Conservation (phyloP, 2,888 invertebrate species). For the Neoitamus cyanurus region DNA sequence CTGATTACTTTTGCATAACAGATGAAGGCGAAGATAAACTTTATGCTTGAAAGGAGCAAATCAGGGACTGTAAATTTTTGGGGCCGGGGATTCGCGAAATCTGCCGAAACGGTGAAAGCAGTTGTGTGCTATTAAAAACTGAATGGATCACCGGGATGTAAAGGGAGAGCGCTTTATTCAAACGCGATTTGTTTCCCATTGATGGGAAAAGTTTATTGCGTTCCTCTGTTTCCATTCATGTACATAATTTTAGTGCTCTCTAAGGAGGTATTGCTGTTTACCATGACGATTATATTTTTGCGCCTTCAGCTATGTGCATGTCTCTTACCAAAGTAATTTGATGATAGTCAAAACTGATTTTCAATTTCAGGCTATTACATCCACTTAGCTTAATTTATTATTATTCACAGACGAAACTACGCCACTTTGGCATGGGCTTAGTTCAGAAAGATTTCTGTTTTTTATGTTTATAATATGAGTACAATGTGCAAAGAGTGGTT, state of each 20-base stretch:
- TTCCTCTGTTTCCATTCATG: not conserved
- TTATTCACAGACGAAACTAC: too few relatives aligned
- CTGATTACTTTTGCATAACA: constrained; percentile 46
- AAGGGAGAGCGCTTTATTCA: constrained; percentile 7
- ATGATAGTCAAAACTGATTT: too few relatives aligned
- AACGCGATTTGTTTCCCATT: constrained; percentile 24
- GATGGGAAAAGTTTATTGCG: constrained; percentile 24
- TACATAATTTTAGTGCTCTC: not conserved
- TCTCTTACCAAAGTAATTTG: too few relatives aligned
- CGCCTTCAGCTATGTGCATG: not conserved
- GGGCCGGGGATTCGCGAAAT: not conserved
- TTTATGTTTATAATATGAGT: too few relatives aligned
- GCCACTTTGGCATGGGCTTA: too few relatives aligned
- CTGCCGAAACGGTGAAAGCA: not conserved
- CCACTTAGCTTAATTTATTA: too few relatives aligned
- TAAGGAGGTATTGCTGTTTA: not conserved
- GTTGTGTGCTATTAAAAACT: constrained; percentile 15
- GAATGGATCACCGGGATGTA: constrained; percentile 4
- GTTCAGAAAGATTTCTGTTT: too few relatives aligned
- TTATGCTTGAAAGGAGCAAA: constrained; percentile 44
- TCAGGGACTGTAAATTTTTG: constrained; percentile 20
- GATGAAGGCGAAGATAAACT: constrained; percentile 42
- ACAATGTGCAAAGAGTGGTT: too few relatives aligned
- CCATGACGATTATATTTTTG: not conserved
- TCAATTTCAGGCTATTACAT: too few relatives aligned